Base-by-base conservation (phyloP, 1,140 invertebrate genomes). In the Drosophila ercepeae region DNA sequence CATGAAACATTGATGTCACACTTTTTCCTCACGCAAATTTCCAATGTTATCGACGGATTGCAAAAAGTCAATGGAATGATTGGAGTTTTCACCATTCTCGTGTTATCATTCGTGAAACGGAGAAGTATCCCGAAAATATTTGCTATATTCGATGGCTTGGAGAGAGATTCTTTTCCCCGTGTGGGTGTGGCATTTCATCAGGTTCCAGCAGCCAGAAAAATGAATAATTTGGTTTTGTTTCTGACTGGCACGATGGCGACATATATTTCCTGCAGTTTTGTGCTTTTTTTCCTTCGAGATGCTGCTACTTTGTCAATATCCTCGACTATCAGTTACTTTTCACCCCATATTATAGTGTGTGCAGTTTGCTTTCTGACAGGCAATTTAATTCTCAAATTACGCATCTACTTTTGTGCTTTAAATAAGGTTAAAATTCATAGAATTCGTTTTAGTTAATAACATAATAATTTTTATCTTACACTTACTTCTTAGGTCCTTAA, bases 401-500 rank as follows among this genome's bases (percentile, higher is more conserved):
- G 64, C 23, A 72, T 68, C 1, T 89, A 89, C 19, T 2, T 89
- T 0, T 74, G 16, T 23, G 78, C 78, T 2, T n/a, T 89, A 0
- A 75, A 89, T 70, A 58, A 84, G 78, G 84, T 89, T 44, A 41
- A 18, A 3, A 0, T 23, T 8, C 9, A 2, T 27, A 9, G 7
- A 27, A 8, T 2, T 27, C 0, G 9, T 13, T 36, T n/a, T 13
- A 4, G 4, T 36, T 2, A 11, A 4, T 32, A 14, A n/a, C n/a
- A 36, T 4, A 13, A 13, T 36, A 36, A 36, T 36, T 13, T 2
- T 36, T 36, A 0, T 36, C 4, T 4, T 36, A 2, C 21, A 21
- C 32, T 2, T 23, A 0, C 8, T 86, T 29, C n/a, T 0, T 14
- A 91, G 89, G 89, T 91, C 6, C 46, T 91, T 0, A 91, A 90